phyloP scores from a whole-genome alignment of 2,888 invertebrate genomes.

The Thecophora atra region DNA sequence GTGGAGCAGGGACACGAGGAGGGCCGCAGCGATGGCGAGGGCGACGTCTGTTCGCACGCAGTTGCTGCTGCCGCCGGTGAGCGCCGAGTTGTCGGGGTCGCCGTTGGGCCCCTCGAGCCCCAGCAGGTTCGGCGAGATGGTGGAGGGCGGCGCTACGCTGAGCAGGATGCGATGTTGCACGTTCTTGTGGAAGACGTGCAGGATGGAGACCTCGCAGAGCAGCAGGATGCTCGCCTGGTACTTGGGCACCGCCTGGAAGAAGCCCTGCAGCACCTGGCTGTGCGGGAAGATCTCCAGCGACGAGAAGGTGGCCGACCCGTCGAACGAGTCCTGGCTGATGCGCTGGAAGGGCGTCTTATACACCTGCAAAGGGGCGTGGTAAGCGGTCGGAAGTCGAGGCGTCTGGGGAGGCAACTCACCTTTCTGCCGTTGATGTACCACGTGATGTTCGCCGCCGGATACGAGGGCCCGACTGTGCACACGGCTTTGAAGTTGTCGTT shows the following conservation, averaged over 20 bases:
- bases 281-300: constrained; percentile 65
- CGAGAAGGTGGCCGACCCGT: constrained; percentile 64
- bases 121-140: constrained; percentile 64
- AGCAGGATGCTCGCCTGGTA: constrained; percentile 63
- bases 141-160: constrained; percentile 61
- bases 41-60: background rate
- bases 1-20: constrained; percentile 4
- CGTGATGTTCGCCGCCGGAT: constrained; percentile 69
- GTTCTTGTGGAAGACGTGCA: constrained; percentile 66
- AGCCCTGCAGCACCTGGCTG: constrained; percentile 64
- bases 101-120: constrained; percentile 64
- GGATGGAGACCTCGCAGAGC: constrained; percentile 64
- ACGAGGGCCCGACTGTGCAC: constrained; percentile 69
- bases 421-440: constrained; percentile 69
- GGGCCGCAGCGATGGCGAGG: background rate
- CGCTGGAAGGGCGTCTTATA: constrained; percentile 65
- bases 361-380: constrained; percentile 51
- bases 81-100: constrained; percentile 66
- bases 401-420: constrained; percentile 58
- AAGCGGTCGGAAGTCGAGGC: background rate
- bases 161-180: constrained; percentile 63
- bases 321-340: constrained; percentile 62
- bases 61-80: constrained; percentile 49
- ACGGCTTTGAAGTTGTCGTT: constrained; percentile 68
- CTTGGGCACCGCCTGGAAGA: constrained; percentile 64